Base-by-base conservation (phyloP, 2,113 vertebrate genomes). In the Nothocercus julius region DNA sequence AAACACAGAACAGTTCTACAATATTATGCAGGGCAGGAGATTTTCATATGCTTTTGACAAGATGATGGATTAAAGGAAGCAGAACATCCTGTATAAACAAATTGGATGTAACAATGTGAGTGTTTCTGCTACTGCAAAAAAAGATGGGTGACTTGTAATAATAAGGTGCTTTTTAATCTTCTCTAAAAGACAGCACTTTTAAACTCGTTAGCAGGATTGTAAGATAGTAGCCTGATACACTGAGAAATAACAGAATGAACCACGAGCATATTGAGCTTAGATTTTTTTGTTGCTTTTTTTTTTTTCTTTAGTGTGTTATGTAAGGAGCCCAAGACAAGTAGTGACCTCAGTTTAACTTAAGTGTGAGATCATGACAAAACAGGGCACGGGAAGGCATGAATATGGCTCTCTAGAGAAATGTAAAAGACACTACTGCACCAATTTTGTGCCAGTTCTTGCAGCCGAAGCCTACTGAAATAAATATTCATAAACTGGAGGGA, bases 401-500 rank as follows among this genome's bases (percentile, higher is more conserved):
- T 92, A 73, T 75, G 83, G 27, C 73, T n/a, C 59, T 85, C 82
- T 95, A 82, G 90, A 34, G 34, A 83, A 92, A 73, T 1, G 42
- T 74, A 74, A 68, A 93, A 95, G 83, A 96, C 95, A 97, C 61
- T 24, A 95, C 84, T 94, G 95, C 78, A 88, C 83, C 91, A 95
- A 68, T 95, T 92, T 67, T 81, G 88, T 87, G 89, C 90, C 94
- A 95, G 51, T 47, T 92, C 95, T 93, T 78, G 74, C 54, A 82
- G 93, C 82, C 56, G 45, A 72, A 92, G 82, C 85, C 93, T 95
- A 95, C 94, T 96, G 96, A 96, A 97, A 96, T 95, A 95, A 89
- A 91, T 77, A 95, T 95, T 95, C 94, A 87, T 81, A 80, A 95
- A 93, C 1, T 13, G 78, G 89, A 95, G 93, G 16, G 79, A 82